Evolutionary conservation across 2,113 vertebrate genomes (phyloP).

Genomic region (Indri indri): DNA sequence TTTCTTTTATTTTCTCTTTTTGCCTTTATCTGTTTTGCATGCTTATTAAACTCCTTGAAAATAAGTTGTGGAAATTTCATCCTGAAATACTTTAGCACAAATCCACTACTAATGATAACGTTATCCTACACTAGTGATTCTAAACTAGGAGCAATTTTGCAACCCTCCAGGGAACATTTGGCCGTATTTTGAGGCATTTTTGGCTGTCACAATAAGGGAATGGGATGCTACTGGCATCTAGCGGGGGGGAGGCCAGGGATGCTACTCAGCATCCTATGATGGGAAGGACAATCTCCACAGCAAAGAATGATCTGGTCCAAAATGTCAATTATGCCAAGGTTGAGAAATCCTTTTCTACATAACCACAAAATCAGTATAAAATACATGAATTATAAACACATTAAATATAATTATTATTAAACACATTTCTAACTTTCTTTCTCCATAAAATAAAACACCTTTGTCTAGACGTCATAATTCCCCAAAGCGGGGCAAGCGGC

Average conservation of each 20-base stretch:
- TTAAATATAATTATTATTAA: background rate
- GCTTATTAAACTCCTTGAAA: background rate
- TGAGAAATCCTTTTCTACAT: background rate
- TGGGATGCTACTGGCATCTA: too few species aligned
- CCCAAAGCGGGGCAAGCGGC: too few species aligned
- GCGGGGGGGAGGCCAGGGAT: too few species aligned
- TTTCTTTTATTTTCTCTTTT: background rate
- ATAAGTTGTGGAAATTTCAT: background rate
- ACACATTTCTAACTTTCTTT: background rate
- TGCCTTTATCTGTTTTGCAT: background rate
- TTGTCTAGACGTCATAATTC: background rate
- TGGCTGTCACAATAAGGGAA: background rate
- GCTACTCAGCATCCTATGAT: background rate
- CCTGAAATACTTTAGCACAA: background rate
- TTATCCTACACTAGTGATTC: background rate
- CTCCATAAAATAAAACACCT: background rate
- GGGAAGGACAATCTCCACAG: rapidly evolving
- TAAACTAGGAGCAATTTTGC: background rate
- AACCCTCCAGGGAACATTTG: rapidly evolving
- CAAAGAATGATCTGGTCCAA: background rate
- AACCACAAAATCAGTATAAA: background rate
- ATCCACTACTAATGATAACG: background rate
- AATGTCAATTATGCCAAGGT: rapidly evolving
- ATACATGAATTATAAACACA: background rate
- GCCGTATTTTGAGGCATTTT: background rate